Percentiles rank a stretch among this genome's conserved stretches.
phyloP scores from a whole-genome alignment of 2,113 vertebrate genomes.

The Patagioenas fasciata region DNA sequence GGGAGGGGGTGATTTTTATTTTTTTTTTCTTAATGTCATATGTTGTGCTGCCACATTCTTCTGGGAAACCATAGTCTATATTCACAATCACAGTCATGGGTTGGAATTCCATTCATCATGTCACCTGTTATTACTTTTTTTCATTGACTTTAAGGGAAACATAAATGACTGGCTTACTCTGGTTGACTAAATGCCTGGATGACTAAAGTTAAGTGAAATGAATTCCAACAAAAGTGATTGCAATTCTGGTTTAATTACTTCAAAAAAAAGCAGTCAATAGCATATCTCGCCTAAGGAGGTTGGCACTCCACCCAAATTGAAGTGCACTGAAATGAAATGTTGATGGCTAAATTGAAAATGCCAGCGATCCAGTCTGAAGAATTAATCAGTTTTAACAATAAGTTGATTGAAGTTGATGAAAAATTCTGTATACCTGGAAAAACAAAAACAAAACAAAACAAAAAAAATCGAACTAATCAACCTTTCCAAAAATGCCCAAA shows the following conservation, averaged over 20 bases:
- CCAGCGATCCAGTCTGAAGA: neutral
- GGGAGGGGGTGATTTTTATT: neutral
- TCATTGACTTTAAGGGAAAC: neutral
- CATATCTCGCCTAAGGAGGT: neutral
- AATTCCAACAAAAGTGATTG: neutral
- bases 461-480: neutral
- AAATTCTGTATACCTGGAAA: neutral
- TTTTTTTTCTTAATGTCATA: neutral
- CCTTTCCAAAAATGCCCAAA: neutral
- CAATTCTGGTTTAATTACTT: conserved; percentile 52
- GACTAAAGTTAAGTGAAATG: neutral
- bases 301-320: neutral
- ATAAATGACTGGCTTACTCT: neutral
- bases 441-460: neutral
- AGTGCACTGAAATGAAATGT: neutral
- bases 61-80: neutral
- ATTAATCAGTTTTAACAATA: conserved; percentile 27
- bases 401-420: neutral
- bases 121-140: neutral
- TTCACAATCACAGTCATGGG: neutral
- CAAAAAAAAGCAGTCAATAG: conserved; percentile 1
- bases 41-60: neutral
- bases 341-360: conserved; percentile 38
- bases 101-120: neutral
- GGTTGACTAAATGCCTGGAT: neutral